phyloP scores from a whole-genome alignment of 2,113 vertebrate species.

The Mobula birostris region DNA sequence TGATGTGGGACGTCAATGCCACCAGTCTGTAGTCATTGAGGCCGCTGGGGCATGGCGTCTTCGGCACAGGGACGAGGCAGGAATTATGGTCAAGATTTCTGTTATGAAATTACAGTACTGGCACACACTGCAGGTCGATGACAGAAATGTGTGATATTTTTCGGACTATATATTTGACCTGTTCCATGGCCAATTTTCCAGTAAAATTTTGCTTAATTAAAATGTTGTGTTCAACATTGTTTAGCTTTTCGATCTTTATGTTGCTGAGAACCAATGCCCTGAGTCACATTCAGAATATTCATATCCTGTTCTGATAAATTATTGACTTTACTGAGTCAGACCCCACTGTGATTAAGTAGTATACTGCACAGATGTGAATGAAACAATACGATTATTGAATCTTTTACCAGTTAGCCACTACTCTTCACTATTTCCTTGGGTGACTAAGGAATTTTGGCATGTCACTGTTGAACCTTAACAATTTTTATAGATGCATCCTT shows the following conservation, averaged over 20 bases:
- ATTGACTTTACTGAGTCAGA: not conserved
- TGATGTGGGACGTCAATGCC: too few species aligned
- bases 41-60: too few species aligned
- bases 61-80: too few species aligned
- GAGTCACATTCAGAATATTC: not conserved
- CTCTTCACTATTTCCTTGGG: not conserved
- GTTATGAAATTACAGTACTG: not conserved
- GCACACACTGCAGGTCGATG: not conserved
- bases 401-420: not conserved
- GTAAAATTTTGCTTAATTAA: not conserved
- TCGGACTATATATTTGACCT: too few species aligned
- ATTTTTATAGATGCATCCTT: too few species aligned
- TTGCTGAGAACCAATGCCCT: not conserved
- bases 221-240: not conserved
- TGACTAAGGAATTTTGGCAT: too few species aligned
- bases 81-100: not conserved
- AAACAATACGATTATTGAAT: not conserved
- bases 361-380: not conserved
- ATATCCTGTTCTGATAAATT: not conserved
- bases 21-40: too few species aligned
- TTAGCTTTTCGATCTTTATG: not conserved
- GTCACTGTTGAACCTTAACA: too few species aligned
- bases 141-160: not conserved
- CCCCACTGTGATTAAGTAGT: not conserved
- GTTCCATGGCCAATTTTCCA: not conserved